Evolutionary conservation across 1,140 invertebrate species (phyloP), one percentile per base, ranked within the genome.

Genomic region (Paralvinella palmiformis): DNA sequence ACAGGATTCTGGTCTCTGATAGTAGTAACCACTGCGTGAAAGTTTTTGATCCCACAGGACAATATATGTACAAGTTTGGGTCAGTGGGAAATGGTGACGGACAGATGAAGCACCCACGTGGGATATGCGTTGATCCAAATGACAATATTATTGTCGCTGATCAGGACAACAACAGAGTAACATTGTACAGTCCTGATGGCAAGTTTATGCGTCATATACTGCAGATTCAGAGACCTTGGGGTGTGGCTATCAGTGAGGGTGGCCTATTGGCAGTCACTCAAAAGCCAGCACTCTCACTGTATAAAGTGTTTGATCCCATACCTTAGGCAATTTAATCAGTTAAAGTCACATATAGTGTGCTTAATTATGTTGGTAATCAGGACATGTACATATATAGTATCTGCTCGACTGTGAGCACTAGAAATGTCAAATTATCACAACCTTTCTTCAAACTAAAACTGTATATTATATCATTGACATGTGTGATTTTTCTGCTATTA

Each of bases 21-120:
- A 59, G 63, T 24, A 50, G 36, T 56, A 64, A 64, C 53, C 63
- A 64, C 55, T 64, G 63, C 32, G 29, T 64, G 4, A 64, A 64
- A 24, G 57, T 64, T 24, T 59, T 64, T 33, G 63, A 64, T 22
- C 37, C 55, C 3, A 58, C 55, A 7, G 63, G 63, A 3, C 32
- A 59, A 20, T 64, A 45, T 56, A 36, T 59, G 2, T 64, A 62
- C 56, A 64, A 64, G 56, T 64, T 64, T 29, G 63, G 63, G 15
- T 59, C 55, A 37, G 22, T 15, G 22, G 63, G 63, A 29, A 29
- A 20, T 29, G 35, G 35, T 4, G 56, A 59, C 35, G 63, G 63
- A 22, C 62, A 63, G 20, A 55, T 63, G 62, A 55, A 37, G 22
- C 62, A 63, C 53, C 62, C 62, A 17, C 48, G 62, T 15, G 62